Conservation (phyloP, 2,797 vertebrate species). For the Passerculus sandwichensis region DNA sequence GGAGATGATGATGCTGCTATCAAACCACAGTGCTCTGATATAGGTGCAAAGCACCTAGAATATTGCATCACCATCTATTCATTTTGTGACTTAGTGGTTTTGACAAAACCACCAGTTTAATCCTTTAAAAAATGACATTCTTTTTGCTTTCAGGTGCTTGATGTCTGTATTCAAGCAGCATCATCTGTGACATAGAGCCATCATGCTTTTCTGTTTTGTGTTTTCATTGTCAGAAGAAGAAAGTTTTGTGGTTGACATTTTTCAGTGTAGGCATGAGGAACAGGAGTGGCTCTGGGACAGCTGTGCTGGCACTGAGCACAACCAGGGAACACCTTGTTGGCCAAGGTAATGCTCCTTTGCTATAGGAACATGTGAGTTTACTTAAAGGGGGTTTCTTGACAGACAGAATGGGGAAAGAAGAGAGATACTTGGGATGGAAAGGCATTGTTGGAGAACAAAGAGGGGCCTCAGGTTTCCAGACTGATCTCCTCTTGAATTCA, state of each 20-base stretch:
- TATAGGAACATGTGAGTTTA: accelerated
- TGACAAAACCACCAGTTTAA: neutral
- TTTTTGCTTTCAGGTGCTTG: neutral
- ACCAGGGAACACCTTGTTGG: neutral
- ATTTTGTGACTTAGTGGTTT: neutral
- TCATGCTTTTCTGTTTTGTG: neutral
- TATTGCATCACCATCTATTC: neutral
- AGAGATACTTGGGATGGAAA: neutral
- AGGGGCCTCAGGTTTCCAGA: neutral
- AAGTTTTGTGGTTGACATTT: neutral
- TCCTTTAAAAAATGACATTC: neutral
- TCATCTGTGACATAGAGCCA: neutral
- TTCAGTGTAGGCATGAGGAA: neutral
- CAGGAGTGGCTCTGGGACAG: neutral
- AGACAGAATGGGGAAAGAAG: neutral
- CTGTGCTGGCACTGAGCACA: neutral
- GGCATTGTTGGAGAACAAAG: neutral
- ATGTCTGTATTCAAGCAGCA: neutral
- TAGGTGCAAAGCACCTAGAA: neutral
- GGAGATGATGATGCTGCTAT: accelerated
- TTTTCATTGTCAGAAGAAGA: neutral
- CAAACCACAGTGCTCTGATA: neutral
- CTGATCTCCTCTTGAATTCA: neutral
- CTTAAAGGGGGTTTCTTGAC: neutral
- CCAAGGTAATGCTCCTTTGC: neutral